phyloP scores from a whole-genome alignment of 2,797 vertebrate species.

The Microctenopoma steveboyesi region DNA sequence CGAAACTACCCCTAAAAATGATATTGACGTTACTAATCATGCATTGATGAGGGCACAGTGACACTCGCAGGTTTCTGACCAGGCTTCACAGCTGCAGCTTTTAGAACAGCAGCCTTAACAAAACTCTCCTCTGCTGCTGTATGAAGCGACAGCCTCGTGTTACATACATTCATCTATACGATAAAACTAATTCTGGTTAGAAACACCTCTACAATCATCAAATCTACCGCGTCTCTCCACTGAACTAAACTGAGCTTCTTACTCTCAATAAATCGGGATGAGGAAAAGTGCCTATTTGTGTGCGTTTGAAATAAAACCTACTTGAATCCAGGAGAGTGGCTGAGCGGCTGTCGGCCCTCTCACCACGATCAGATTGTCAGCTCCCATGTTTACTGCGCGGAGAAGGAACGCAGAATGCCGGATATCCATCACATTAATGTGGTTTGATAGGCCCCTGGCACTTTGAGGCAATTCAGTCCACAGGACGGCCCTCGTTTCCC shows the following conservation, averaged over 20 bases:
- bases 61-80: too few species aligned
- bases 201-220: background rate
- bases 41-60: too few species aligned
- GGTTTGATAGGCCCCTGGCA: slow-evolving; percentile 65
- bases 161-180: background rate
- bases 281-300: slow-evolving; percentile 16
- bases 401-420: slow-evolving; percentile 57
- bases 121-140: background rate
- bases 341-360: slow-evolving; percentile 43
- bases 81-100: too few species aligned
- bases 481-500: slow-evolving; percentile 44
- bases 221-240: background rate
- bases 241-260: slow-evolving; percentile 4
- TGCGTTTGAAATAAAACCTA: slow-evolving; percentile 40
- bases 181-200: background rate
- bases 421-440: slow-evolving; percentile 67
- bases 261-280: slow-evolving; percentile 17
- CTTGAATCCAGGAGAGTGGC: slow-evolving; percentile 38
- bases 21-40: too few species aligned
- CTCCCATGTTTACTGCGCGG: slow-evolving; percentile 50
- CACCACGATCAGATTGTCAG: slow-evolving; percentile 53
- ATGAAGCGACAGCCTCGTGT: background rate
- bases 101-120: background rate
- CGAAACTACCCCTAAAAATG: too few species aligned
- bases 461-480: slow-evolving; percentile 61